A percentile compares a stretch with the other conserved stretches of the same genome.
phyloP scores from a whole-genome alignment of 1,140 invertebrate species.

The Littorina saxatilis region DNA sequence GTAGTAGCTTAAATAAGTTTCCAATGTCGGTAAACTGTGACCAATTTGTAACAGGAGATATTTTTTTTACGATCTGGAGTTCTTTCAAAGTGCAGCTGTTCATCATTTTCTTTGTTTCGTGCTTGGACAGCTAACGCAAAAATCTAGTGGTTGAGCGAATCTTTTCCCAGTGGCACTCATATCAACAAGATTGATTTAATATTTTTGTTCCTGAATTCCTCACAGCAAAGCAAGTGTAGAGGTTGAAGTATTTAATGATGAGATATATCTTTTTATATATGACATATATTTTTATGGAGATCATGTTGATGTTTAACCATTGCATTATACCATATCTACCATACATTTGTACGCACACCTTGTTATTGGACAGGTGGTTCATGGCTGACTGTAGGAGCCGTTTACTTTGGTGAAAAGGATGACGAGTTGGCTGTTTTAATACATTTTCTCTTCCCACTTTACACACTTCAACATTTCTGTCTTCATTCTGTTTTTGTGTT shows the following conservation, averaged over 20 bases:
- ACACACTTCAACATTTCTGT: too few species aligned
- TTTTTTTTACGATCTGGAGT: conserved; percentile 4
- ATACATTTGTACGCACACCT: not conserved
- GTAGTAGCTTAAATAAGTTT: not conserved
- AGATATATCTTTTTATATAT: conserved; percentile 24
- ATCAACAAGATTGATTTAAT: conserved; percentile 28
- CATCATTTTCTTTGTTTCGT: conserved; percentile 27
- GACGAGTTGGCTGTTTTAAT: too few species aligned
- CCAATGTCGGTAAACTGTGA: not conserved
- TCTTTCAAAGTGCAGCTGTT: conserved; percentile 26
- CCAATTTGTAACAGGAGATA: not conserved
- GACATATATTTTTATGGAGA: not conserved
- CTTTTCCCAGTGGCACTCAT: conserved; percentile 23
- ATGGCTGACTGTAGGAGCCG: too few species aligned
- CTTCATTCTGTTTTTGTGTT: too few species aligned
- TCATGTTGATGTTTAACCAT: conserved; percentile 4
- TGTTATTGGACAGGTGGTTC: too few species aligned
- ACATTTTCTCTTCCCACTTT: too few species aligned
- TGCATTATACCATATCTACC: conserved; percentile 18
- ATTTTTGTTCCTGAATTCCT: conserved; percentile 33
- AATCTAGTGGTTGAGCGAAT: conserved; percentile 33
- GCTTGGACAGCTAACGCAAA: conserved; percentile 1
- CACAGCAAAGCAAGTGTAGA: conserved; percentile 36
- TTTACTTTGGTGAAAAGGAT: too few species aligned
- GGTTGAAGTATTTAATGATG: conserved; percentile 24